Evolutionary conservation across 2,888 invertebrate species (phyloP), one percentile per base, ranked within the genome.

Genomic region (Myopa testacea): DNA sequence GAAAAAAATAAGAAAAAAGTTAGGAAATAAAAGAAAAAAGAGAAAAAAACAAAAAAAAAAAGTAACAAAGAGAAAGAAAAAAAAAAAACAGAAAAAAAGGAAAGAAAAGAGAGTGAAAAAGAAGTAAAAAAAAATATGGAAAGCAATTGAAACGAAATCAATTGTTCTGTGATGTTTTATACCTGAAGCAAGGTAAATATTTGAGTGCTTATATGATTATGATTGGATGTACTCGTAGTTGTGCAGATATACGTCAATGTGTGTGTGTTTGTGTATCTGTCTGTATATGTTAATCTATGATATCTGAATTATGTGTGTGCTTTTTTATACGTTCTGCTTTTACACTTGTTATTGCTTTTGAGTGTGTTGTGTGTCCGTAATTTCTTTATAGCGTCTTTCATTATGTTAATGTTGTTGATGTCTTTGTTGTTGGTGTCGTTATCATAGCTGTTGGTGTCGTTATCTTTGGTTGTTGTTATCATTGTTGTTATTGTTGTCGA

Each of bases 101-200:
- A 45, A 55, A n/a, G 1, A 55, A 60, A 62, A 60, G 16, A 40
- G 19, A 70, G 2, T 26, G 1, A 26, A 26, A 26, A 26, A 45
- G 10, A 45, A 45, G 6, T 45, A 45, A 3, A 10, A 45, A 3
- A 3, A 10, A 45, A 45, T 0, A 45, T 10, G 7, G 1, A n/a
- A 40, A 38, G 16, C 45, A 62, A 45, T 26, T 45, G 3, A 74
- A 55, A 74, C 19, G 63, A 50, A 65, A 38, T 38, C 63, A 75
- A 52, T n/a, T 60, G 45, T 45, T 45, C 6, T 40, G 58, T 55
- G 55, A 67, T 67, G 67, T 67, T 65, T 75, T 65, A 52, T 67
- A 75, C 75, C 75, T 75, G 14, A 75, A 67, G 75, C 67, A 37
- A 72, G 19, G 65, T 8, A 62, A 72, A 34, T 34, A 26, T 12